Evolutionary conservation across 2,797 vertebrate genomes (phyloP).

Genomic region (Percopsis omiscomaycus): DNA sequence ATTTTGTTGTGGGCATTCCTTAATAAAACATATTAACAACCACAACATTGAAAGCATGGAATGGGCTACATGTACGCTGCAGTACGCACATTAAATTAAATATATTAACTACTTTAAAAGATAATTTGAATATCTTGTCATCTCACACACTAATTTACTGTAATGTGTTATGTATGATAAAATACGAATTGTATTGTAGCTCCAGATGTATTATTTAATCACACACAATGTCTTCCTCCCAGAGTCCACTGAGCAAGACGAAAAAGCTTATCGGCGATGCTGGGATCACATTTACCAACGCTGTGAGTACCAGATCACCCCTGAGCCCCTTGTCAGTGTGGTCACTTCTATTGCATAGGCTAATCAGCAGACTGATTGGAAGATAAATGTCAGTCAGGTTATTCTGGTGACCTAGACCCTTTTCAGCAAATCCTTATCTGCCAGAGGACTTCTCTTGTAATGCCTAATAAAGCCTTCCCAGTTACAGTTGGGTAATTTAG

Average conservation of each 20-base stretch:
- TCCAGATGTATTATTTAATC: not conserved
- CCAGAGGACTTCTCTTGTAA: not conserved
- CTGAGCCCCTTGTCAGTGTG: not conserved
- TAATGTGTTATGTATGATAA: too few relatives aligned
- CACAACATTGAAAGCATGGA: not conserved
- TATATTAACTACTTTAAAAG: too few relatives aligned
- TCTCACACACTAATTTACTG: too few relatives aligned
- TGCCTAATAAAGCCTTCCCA: too few relatives aligned
- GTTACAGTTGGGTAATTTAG: too few relatives aligned
- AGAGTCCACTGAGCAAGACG: slow-evolving; percentile 91
- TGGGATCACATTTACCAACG: slow-evolving; percentile 88
- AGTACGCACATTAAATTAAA: too few relatives aligned
- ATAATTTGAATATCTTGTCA: too few relatives aligned
- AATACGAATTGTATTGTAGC: too few relatives aligned
- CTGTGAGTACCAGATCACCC: slow-evolving; percentile 76
- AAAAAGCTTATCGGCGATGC: slow-evolving; percentile 88
- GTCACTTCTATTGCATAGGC: not conserved
- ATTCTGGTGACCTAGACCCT: not conserved
- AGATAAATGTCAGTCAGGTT: not conserved
- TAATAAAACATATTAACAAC: too few relatives aligned
- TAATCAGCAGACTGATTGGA: not conserved
- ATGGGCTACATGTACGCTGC: not conserved
- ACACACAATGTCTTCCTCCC: slow-evolving; percentile 36
- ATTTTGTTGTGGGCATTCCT: too few relatives aligned
- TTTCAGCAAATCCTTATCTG: slow-evolving; percentile 3